Percentiles rank a stretch among this genome's conserved stretches.
Evolutionary conservation across 2,797 vertebrate species (phyloP).

Genomic region (Melanotaenia boesemani): DNA sequence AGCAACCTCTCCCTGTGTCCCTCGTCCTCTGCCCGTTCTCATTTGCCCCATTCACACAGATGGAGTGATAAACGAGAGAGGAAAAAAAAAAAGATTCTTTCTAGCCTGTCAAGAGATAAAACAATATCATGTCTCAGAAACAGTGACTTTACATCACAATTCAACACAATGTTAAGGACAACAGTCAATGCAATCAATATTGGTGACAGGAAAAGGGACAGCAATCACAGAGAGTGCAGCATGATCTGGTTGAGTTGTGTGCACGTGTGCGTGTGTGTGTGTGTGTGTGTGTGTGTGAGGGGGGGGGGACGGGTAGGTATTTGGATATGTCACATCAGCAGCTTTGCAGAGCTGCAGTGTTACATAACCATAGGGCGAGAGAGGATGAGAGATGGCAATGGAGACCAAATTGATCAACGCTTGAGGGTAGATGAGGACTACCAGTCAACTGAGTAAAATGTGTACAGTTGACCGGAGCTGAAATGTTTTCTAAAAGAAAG

Average conservation of each 20-base stretch:
- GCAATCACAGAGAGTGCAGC: conserved; percentile 41
- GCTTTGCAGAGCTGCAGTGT: conserved; percentile 82
- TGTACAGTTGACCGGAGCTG: not conserved
- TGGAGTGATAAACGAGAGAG: not conserved
- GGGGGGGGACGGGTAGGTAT: conserved; percentile 36
- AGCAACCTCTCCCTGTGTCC: conserved; percentile 56
- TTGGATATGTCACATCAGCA: conserved; percentile 81
- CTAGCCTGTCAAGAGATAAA: not conserved
- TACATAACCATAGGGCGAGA: conserved; percentile 68
- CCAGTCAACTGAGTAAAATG: conserved; percentile 16
- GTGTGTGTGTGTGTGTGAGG: conserved; percentile 38
- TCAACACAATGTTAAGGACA: conserved; percentile 15
- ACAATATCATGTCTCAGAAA: conserved; percentile 1
- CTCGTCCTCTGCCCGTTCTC: conserved; percentile 30
- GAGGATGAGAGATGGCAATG: conserved; percentile 12
- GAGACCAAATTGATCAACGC: conserved; percentile 23
- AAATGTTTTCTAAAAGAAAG: not conserved
- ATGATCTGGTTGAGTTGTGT: conserved; percentile 48
- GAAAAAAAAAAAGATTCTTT: not conserved
- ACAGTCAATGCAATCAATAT: conserved; percentile 36
- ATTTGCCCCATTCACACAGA: conserved; percentile 22
- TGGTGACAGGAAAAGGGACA: conserved; percentile 35
- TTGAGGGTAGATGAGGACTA: conserved; percentile 27
- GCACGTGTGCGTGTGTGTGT: conserved; percentile 12
- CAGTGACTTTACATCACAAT: conserved; percentile 9